Percentiles rank a stretch among this genome's conserved stretches.
phyloP scores from a whole-genome alignment of 1,140 invertebrate genomes.

The Macrostomum lignano region DNA sequence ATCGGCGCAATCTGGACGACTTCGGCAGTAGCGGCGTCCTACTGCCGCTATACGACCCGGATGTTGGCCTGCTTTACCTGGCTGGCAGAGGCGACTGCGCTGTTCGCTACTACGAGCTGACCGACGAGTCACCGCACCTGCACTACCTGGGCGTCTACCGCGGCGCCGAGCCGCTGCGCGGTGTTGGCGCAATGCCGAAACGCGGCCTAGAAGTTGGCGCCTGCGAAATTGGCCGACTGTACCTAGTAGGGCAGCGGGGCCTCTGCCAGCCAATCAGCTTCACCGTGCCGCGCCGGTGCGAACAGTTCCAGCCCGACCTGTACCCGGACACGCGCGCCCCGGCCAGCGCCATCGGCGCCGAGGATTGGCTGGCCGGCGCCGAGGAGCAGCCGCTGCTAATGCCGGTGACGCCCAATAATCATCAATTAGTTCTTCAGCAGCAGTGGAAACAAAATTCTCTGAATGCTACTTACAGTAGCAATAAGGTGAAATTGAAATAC shows the following conservation, averaged over 20 bases:
- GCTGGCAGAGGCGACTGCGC: constrained; percentile 1
- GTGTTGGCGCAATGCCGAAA: not conserved
- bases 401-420: too few relatives aligned
- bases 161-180: not conserved
- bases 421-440: too few relatives aligned
- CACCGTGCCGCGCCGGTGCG: constrained; percentile 29
- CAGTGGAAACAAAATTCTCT: too few relatives aligned
- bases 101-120: constrained; percentile 1
- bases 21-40: too few relatives aligned
- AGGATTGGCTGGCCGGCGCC: not conserved
- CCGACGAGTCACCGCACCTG: not conserved
- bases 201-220: not conserved
- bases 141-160: constrained; percentile 1
- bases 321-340: constrained; percentile 58
- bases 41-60: too few relatives aligned
- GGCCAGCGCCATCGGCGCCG: constrained; percentile 34
- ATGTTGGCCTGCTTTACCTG: too few relatives aligned
- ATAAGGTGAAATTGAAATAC: too few relatives aligned
- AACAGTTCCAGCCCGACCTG: constrained; percentile 49
- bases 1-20: too few relatives aligned
- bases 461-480: too few relatives aligned
- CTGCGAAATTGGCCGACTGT: not conserved
- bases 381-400: too few relatives aligned
- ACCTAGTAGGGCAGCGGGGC: not conserved
- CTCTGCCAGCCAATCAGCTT: not conserved